These are phyloP conservation scores for Cuculus canorus DNA, from an alignment of 2,797 vertebrate species.

Conservation along the genomic window DNA sequence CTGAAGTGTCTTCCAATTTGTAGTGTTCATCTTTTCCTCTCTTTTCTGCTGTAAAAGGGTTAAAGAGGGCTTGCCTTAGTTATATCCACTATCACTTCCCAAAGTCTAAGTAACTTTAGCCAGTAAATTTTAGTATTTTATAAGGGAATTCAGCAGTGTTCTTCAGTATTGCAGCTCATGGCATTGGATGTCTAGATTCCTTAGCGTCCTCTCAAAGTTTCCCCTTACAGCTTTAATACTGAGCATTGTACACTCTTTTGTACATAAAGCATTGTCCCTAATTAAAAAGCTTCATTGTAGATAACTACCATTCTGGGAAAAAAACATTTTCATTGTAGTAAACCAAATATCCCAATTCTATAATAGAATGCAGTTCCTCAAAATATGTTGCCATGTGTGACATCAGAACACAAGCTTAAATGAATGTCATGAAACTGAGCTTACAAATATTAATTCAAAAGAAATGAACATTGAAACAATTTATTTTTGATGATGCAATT, in stretches of 20 bases:
- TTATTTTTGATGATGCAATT: constrained; percentile 10
- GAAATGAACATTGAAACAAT: neutral
- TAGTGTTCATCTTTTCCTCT: neutral
- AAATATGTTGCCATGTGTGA: neutral
- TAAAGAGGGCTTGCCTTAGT: neutral
- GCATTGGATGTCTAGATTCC: neutral
- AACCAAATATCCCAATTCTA: neutral
- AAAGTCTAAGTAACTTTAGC: neutral
- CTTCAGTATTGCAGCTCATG: neutral
- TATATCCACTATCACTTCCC: neutral
- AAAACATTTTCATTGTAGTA: neutral
- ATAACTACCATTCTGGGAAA: neutral
- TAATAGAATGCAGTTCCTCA: neutral
- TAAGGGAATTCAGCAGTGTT: neutral
- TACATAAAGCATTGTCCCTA: neutral
- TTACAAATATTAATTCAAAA: neutral
- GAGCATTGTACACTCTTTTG: neutral
- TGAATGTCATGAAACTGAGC: neutral
- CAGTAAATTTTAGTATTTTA: neutral
- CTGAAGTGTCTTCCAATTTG: neutral
- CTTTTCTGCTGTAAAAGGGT: neutral
- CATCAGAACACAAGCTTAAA: neutral
- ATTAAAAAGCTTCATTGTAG: neutral
- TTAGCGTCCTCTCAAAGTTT: neutral
- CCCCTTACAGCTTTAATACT: neutral